These are phyloP conservation scores for Oligia fasciuncula DNA, from an alignment of 2,888 invertebrate genomes.

Conservation along the genomic window DNA sequence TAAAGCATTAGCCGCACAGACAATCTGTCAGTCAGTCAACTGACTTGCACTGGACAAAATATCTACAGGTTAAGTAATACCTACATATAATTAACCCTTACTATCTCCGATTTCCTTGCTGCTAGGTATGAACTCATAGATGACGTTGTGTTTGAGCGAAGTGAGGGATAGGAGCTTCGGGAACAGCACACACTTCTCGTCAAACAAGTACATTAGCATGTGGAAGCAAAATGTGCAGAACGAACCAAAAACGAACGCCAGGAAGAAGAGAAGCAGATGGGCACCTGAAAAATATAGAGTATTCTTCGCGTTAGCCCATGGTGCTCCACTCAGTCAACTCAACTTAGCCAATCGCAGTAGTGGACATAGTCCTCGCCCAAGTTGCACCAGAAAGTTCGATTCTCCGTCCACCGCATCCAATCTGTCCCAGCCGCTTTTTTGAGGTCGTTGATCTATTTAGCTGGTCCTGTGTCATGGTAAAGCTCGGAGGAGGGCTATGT, in stretches of 20 bases:
- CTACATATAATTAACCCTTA: slow-evolving; percentile 57
- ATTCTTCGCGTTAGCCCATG: background rate
- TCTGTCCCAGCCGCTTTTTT: background rate
- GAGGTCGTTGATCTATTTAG: background rate
- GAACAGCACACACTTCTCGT: slow-evolving; percentile 85
- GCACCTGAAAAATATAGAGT: slow-evolving; percentile 74
- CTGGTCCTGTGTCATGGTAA: background rate
- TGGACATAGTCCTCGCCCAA: background rate
- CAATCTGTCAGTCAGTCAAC: background rate
- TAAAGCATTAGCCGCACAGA: background rate
- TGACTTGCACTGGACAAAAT: background rate
- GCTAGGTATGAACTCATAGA: slow-evolving; percentile 80
- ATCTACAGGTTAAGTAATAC: background rate
- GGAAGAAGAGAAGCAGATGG: slow-evolving; percentile 83
- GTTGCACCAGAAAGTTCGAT: background rate
- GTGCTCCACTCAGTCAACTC: background rate
- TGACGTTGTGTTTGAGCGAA: slow-evolving; percentile 74
- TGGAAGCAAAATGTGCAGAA: slow-evolving; percentile 88
- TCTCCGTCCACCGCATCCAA: background rate
- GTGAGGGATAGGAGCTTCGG: slow-evolving; percentile 82
- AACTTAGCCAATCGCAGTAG: background rate
- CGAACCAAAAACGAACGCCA: slow-evolving; percentile 86
- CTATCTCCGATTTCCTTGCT: slow-evolving; percentile 72
- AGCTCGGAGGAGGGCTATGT: too few relatives aligned
- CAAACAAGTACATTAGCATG: slow-evolving; percentile 86